Percentiles rank a stretch among this genome's conserved stretches.
Evolutionary conservation across 2,888 invertebrate species (phyloP).

Genomic region (Diaperis boleti): DNA sequence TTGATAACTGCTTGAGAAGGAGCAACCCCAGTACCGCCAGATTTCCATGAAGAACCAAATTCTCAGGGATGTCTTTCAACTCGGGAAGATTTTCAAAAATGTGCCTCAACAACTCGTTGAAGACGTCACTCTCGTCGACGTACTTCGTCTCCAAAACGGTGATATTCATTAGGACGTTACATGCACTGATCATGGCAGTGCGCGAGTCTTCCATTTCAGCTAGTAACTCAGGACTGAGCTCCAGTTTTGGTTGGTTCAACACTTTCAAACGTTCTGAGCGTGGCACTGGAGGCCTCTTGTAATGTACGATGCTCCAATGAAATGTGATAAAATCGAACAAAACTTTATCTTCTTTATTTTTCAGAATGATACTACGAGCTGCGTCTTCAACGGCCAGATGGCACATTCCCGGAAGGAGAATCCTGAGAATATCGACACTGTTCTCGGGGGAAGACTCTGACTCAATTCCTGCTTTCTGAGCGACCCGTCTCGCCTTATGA

Average conservation of each 20-base stretch:
- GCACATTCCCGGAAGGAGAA: conserved; percentile 90
- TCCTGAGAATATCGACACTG: conserved; percentile 78
- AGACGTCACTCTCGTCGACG: conserved; percentile 82
- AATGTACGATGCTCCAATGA: conserved; percentile 90
- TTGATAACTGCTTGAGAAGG: conserved; percentile 85
- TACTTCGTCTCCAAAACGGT: conserved; percentile 88
- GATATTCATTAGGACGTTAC: conserved; percentile 93
- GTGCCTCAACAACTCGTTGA: conserved; percentile 85
- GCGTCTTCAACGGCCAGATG: conserved; percentile 93
- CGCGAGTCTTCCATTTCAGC: conserved; percentile 89
- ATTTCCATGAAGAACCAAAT: conserved; percentile 88
- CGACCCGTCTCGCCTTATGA: conserved; percentile 74
- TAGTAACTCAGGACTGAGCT: conserved; percentile 78
- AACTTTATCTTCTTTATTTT: conserved; percentile 83
- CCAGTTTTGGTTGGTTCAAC: conserved; percentile 80
- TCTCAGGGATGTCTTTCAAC: conserved; percentile 84
- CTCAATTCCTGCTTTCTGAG: conserved; percentile 73
- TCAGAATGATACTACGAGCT: conserved; percentile 82
- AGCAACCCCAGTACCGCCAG: conserved; percentile 85
- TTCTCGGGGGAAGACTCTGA: conserved; percentile 61
- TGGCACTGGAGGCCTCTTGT: conserved; percentile 85
- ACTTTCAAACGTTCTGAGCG: conserved; percentile 83
- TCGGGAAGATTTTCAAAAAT: conserved; percentile 88
- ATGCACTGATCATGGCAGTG: conserved; percentile 87
- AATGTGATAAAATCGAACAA: conserved; percentile 83